These are phyloP conservation scores for Acipenser transmontanus DNA, from an alignment of 2,797 vertebrate species.

Conservation along the genomic window DNA sequence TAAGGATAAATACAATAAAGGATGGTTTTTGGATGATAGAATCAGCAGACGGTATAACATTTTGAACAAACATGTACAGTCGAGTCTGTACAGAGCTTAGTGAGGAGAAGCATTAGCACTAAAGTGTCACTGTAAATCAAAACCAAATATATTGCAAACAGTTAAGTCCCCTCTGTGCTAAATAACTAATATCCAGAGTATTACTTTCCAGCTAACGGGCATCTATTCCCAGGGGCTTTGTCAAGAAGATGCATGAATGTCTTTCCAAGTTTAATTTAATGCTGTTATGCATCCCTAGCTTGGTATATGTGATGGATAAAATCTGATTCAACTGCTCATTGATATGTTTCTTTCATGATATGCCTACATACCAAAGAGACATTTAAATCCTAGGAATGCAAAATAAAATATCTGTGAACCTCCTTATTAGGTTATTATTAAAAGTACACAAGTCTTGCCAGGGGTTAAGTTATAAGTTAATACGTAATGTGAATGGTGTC, in stretches of 20 bases:
- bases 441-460: too few species aligned
- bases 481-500: too few species aligned
- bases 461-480: too few species aligned
- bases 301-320: slow-evolving; percentile 44
- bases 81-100: too few species aligned
- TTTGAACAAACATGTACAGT: too few species aligned
- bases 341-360: slow-evolving; percentile 28
- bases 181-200: slow-evolving; percentile 31
- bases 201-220: slow-evolving; percentile 40
- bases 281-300: slow-evolving; percentile 51
- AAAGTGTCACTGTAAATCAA: background rate
- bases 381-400: slow-evolving; percentile 15
- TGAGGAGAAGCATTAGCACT: background rate
- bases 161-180: slow-evolving; percentile 9
- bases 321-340: slow-evolving; percentile 25
- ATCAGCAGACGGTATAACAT: too few species aligned
- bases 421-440: too few species aligned
- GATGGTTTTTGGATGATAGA: too few species aligned
- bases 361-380: slow-evolving; percentile 24
- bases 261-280: slow-evolving; percentile 63
- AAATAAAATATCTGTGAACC: background rate
- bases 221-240: slow-evolving; percentile 47
- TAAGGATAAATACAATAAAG: too few species aligned
- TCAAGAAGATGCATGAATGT: slow-evolving; percentile 52
- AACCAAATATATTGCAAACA: slow-evolving; percentile 25